A percentile compares a stretch with the other conserved stretches of the same genome.
Evolutionary conservation across 1,140 invertebrate genomes (phyloP).

Genomic region (Pararge aegeria): DNA sequence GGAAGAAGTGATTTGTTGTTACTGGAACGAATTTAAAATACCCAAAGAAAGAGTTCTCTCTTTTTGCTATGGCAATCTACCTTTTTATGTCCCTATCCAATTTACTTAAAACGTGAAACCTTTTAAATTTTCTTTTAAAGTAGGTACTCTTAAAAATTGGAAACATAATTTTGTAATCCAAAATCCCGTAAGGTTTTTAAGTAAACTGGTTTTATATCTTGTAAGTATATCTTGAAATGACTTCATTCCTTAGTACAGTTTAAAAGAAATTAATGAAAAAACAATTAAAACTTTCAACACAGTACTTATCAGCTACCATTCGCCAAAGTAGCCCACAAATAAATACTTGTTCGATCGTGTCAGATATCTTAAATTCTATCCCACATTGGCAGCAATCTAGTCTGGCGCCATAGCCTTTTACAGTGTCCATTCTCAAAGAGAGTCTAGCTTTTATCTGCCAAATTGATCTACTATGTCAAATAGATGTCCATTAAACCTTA

Average conservation of each 20-base stretch:
- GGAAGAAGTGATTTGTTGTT: conserved; percentile 7
- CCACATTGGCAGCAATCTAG: not conserved
- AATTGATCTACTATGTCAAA: not conserved
- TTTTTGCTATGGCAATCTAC: not conserved
- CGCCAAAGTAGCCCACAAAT: not conserved
- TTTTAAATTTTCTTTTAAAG: too few relatives aligned
- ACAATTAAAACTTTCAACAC: not conserved
- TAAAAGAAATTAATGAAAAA: too few relatives aligned
- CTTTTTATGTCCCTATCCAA: not conserved
- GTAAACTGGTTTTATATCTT: too few relatives aligned
- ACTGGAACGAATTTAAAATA: not conserved
- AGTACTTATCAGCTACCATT: not conserved
- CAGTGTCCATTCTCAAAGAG: not conserved
- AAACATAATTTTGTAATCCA: too few relatives aligned
- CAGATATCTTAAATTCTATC: not conserved
- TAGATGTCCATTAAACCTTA: not conserved
- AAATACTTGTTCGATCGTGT: not conserved
- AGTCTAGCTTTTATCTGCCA: not conserved
- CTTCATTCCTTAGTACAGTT: too few relatives aligned
- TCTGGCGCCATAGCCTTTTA: not conserved
- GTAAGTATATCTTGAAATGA: too few relatives aligned
- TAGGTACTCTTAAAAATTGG: too few relatives aligned
- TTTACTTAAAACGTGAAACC: too few relatives aligned
- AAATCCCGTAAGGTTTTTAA: too few relatives aligned
- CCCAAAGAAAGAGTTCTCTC: not conserved